phyloP scores from a whole-genome alignment of 2,797 vertebrate species.

The Lacerta viridis region DNA sequence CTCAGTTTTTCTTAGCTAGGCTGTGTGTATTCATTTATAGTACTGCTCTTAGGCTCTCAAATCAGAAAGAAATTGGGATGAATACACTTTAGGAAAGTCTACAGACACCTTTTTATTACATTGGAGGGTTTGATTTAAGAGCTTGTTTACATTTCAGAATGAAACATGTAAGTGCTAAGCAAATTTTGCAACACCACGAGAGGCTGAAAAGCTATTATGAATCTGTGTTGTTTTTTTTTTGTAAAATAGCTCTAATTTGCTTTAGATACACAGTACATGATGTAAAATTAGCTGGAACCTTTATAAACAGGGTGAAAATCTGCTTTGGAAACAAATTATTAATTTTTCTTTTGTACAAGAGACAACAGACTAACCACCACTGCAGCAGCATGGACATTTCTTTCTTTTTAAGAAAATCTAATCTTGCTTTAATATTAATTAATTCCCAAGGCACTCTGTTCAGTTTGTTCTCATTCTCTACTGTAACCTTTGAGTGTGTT shows the following conservation, averaged over 20 bases:
- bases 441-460: not conserved
- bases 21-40: not conserved
- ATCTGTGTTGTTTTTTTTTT: constrained; percentile 27
- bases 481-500: not conserved
- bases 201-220: not conserved
- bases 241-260: not conserved
- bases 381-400: not conserved
- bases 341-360: not conserved
- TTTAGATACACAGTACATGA: not conserved
- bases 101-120: constrained; percentile 17
- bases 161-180: constrained; percentile 52
- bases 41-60: not conserved
- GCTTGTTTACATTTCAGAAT: constrained; percentile 48
- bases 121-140: not conserved
- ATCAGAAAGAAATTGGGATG: constrained; percentile 46
- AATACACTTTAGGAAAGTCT: constrained; percentile 41
- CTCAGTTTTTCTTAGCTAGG: constrained; percentile 55
- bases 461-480: not conserved
- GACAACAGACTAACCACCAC: not conserved
- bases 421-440: constrained; percentile 7
- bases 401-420: not conserved
- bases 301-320: constrained; percentile 7
- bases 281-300: constrained; percentile 22
- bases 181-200: constrained; percentile 37
- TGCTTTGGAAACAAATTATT: not conserved